phyloP scores from a whole-genome alignment of 2,113 vertebrate species.

The Isurus oxyrinchus region DNA sequence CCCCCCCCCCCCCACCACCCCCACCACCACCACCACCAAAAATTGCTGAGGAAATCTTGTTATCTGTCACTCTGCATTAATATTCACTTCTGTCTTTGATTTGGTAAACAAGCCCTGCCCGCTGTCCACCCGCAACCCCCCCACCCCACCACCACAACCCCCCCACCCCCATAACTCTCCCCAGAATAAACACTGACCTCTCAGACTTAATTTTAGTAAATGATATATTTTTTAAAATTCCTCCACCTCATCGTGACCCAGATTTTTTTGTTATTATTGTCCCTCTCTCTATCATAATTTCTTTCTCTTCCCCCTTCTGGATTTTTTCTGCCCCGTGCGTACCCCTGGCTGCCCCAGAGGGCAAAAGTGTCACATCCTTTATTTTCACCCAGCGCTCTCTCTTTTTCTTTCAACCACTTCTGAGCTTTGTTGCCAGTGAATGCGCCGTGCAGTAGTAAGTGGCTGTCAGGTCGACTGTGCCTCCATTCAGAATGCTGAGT shows the following conservation, averaged over 20 bases:
- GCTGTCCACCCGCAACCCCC: too few species aligned
- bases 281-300: not conserved
- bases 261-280: slow-evolving; percentile 13
- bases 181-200: slow-evolving; percentile 21
- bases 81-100: slow-evolving; percentile 28
- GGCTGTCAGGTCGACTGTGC: slow-evolving; percentile 41
- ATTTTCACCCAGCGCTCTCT: slow-evolving; percentile 53
- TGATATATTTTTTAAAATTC: slow-evolving; percentile 48
- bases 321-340: not conserved
- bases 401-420: slow-evolving; percentile 46
- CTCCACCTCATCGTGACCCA: slow-evolving; percentile 47
- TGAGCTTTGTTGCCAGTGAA: slow-evolving; percentile 44
- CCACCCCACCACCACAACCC: not conserved
- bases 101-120: not conserved
- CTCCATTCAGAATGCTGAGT: slow-evolving; percentile 55
- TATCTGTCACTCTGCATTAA: slow-evolving; percentile 37
- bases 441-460: slow-evolving; percentile 42
- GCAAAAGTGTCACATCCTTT: slow-evolving; percentile 55
- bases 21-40: not conserved
- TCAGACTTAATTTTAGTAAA: slow-evolving; percentile 47
- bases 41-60: slow-evolving; percentile 2
- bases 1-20: too few species aligned
- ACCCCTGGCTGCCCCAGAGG: slow-evolving; percentile 53
- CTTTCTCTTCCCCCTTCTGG: slow-evolving; percentile 17
- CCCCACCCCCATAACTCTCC: too few species aligned